Percentiles rank a stretch among this genome's conserved stretches.
These are phyloP conservation scores for Antechinus flavipes DNA, from an alignment of 2,113 vertebrate species.

Conservation along the genomic window DNA sequence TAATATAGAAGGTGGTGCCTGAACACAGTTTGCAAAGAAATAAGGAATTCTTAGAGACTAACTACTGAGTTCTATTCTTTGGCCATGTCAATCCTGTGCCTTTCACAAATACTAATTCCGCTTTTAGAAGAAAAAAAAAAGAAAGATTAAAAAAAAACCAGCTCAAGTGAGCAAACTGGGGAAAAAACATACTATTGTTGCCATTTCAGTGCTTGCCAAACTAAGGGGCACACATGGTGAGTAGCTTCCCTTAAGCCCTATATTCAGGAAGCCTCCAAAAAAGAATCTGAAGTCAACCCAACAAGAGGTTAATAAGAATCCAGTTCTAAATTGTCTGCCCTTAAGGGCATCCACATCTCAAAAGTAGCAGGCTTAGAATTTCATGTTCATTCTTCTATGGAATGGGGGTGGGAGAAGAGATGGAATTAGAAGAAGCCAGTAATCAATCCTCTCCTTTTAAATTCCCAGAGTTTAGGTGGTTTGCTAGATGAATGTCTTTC, in stretches of 20 bases:
- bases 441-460: slow-evolving; percentile 65
- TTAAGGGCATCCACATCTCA: slow-evolving; percentile 45
- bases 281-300: slow-evolving; percentile 47
- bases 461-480: slow-evolving; percentile 53
- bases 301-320: slow-evolving; percentile 75
- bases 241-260: slow-evolving; percentile 43
- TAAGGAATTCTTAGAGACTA: background rate
- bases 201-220: slow-evolving; percentile 33
- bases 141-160: background rate
- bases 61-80: background rate
- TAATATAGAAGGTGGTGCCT: background rate
- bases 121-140: background rate
- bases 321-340: slow-evolving; percentile 72
- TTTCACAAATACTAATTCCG: background rate
- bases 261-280: slow-evolving; percentile 60
- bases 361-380: slow-evolving; percentile 46
- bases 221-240: slow-evolving; percentile 36
- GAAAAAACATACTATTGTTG: slow-evolving; percentile 1
- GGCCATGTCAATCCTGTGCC: background rate
- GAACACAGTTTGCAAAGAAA: background rate
- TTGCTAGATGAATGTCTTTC: slow-evolving; percentile 54
- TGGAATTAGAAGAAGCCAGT: slow-evolving; percentile 59
- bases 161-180: background rate
- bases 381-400: slow-evolving; percentile 63
- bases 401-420: slow-evolving; percentile 12